A percentile compares a stretch with the other conserved stretches of the same genome.
Conservation (phyloP, 2,888 invertebrate genomes). For the Tenthredo amoena region DNA sequence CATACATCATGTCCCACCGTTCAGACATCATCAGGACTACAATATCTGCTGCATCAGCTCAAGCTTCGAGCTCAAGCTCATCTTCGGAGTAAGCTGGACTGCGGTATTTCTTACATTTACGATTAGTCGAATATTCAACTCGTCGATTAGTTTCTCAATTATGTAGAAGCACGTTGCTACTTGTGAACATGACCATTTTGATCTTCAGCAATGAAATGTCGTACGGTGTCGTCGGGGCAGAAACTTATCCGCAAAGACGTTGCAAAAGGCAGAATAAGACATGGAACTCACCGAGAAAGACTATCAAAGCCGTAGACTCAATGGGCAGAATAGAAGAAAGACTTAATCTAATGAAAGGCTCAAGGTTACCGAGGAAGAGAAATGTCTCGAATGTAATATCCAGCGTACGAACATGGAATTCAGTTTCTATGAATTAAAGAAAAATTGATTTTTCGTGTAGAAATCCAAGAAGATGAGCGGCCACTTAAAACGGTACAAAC, state of each 20-base stretch:
- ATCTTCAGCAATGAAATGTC: neutral
- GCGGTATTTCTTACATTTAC: neutral
- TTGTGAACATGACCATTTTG: neutral
- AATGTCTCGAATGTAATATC: neutral
- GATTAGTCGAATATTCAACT: neutral
- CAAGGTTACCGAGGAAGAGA: neutral
- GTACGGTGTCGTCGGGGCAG: constrained; percentile 1
- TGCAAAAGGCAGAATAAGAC: neutral
- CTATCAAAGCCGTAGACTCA: constrained; percentile 27
- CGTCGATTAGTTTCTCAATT: neutral
- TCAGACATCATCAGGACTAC: neutral
- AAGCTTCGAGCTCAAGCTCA: constrained; percentile 29
- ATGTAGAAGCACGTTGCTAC: neutral
- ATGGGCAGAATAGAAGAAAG: constrained; percentile 32
- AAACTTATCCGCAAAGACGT: neutral
- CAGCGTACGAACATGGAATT: neutral
- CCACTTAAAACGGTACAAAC: constrained; percentile 25
- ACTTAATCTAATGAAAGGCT: neutral
- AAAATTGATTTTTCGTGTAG: neutral
- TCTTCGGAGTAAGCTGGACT: constrained; percentile 25
- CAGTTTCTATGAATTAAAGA: neutral
- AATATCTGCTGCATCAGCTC: constrained; percentile 17
- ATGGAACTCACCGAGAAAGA: constrained; percentile 36
- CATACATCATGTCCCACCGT: neutral
- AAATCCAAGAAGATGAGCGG: constrained; percentile 14